phyloP scores from a whole-genome alignment of 2,797 vertebrate species.

The Enteromius afrohamiltoni region DNA sequence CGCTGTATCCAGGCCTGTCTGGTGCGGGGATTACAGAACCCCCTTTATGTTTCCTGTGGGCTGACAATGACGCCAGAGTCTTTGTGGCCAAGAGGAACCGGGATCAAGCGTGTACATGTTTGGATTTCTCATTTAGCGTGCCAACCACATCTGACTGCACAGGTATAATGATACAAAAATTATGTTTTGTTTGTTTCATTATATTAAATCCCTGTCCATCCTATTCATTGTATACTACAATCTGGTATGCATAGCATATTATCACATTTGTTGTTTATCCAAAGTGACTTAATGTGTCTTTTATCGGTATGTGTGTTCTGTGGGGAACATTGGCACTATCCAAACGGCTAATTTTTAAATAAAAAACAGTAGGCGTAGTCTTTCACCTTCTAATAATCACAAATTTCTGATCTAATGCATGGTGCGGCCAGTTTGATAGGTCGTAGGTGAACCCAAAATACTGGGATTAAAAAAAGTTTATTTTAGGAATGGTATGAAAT shows the following conservation, averaged over 20 bases:
- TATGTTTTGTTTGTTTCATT: constrained; percentile 10
- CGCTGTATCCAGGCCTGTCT: constrained; percentile 61
- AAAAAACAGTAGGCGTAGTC: neutral
- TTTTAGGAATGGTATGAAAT: neutral
- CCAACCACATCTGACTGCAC: neutral
- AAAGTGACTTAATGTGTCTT: neutral
- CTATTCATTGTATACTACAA: neutral
- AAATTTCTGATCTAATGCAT: neutral
- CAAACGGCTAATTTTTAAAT: neutral
- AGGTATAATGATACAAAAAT: constrained; percentile 35
- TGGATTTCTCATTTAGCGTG: constrained; percentile 30
- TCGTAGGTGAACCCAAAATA: neutral
- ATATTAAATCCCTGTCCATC: constrained; percentile 5
- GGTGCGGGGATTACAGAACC: constrained; percentile 62
- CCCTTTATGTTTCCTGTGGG: constrained; percentile 63
- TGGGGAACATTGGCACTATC: neutral
- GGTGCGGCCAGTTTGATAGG: neutral
- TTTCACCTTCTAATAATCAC: neutral
- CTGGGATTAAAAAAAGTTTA: neutral
- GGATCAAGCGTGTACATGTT: constrained; percentile 36
- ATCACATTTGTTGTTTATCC: constrained; percentile 4
- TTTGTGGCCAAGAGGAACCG: constrained; percentile 44
- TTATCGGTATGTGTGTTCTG: neutral
- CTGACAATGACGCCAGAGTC: constrained; percentile 54
- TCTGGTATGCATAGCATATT: neutral